Conservation (phyloP, 1,140 invertebrate genomes). For the Colletes gigas region DNA sequence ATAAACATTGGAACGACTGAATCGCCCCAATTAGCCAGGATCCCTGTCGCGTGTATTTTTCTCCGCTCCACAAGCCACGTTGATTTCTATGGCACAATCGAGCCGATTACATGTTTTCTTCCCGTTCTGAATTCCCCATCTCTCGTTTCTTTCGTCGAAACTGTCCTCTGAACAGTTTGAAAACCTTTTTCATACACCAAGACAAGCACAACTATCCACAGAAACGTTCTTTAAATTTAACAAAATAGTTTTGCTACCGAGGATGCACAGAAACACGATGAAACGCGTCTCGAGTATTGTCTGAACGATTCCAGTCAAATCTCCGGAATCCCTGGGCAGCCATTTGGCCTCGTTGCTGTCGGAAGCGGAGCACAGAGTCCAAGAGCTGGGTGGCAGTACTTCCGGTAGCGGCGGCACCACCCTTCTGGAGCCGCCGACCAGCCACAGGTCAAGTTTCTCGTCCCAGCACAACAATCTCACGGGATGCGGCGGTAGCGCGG, state of each 20-base stretch:
- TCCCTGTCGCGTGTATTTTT: slow-evolving; percentile 1
- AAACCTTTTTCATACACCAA: too few relatives aligned
- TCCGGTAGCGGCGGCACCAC: slow-evolving; percentile 68
- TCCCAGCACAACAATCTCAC: slow-evolving; percentile 84
- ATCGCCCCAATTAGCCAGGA: slow-evolving; percentile 25
- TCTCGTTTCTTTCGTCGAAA: background rate
- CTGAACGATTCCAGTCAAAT: slow-evolving; percentile 82
- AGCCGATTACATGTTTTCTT: background rate
- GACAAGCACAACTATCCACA: too few relatives aligned
- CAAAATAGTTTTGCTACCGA: too few relatives aligned
- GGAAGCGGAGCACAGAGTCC: slow-evolving; percentile 90
- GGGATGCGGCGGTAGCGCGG: slow-evolving; percentile 84
- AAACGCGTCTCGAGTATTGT: too few relatives aligned
- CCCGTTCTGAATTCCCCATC: background rate
- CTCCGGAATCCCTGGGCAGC: slow-evolving; percentile 85
- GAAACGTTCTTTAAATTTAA: too few relatives aligned
- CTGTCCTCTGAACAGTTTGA: too few relatives aligned
- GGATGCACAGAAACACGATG: too few relatives aligned
- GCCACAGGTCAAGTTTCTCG: slow-evolving; percentile 81
- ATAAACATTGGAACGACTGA: slow-evolving; percentile 19
- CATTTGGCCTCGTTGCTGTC: slow-evolving; percentile 88
- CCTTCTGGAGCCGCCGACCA: slow-evolving; percentile 77
- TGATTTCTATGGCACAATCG: slow-evolving; percentile 20
- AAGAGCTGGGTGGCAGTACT: slow-evolving; percentile 85
- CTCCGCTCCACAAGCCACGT: background rate